Evolutionary conservation across 2,888 invertebrate genomes (phyloP), one percentile per base, ranked within the genome.

Genomic region (Punctoribates punctum): DNA sequence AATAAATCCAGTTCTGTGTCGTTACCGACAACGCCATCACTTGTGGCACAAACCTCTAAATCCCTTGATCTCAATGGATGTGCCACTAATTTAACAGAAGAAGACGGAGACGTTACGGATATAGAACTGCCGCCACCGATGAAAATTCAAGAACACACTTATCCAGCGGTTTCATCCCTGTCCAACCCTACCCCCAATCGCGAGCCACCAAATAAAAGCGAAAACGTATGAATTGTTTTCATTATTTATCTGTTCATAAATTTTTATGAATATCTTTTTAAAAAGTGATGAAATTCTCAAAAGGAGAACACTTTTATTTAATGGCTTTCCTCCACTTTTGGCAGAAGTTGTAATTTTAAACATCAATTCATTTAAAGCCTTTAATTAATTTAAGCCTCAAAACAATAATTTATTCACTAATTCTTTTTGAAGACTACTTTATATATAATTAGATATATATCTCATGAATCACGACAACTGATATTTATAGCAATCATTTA

Each of bases 41-140:
- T 60, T 15, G 15, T 67, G 15, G 42, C 65, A 29, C 73, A 67
- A 27, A 62, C 42, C 13, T 75, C 72, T 29, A 67, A 75, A 54
- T 75, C 75, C 29, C 51, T 75, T 34, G 75, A 75, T 75, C 27
- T 75, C 29, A 72, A 76, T 73, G 51, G 70, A 60, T 23, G 65
- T 70, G 46, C 29, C 3, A 73, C 29, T 60, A 73, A 60, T 48
- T 54, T 65, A 13, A 67, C 89, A 76, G 93, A 93, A 82, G 93
- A 92, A 82, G 88, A 86, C 17, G 80, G 80, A 62, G 82, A 82
- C 74, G 92, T 93, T 82, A 90, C 90, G 80, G 89, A 90, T 46
- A 88, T 93, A 17, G 95, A 94, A 85, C 86, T 96, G 81, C 96
- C 96, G 74, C 96, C 96, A 48, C 95, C 96, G 1, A 96, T 96